A percentile compares a stretch with the other conserved stretches of the same genome.
These are phyloP conservation scores for Pandion haliaetus DNA, from an alignment of 2,113 vertebrate genomes.

Conservation along the genomic window DNA sequence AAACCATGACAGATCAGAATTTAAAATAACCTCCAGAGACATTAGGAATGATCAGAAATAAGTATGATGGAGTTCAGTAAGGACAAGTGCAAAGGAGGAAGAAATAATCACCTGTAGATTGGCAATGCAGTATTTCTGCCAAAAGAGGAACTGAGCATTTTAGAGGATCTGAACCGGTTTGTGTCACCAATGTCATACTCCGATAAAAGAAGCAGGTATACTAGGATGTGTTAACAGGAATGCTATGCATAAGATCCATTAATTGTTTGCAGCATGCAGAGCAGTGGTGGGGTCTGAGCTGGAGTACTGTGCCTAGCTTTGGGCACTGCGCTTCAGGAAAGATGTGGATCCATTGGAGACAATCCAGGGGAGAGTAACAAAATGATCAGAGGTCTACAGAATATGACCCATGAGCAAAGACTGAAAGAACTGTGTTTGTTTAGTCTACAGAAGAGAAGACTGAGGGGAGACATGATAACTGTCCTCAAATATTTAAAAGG, in stretches of 20 bases:
- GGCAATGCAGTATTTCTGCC: neutral
- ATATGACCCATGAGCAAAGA: neutral
- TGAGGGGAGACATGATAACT: conserved; percentile 33
- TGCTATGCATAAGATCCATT: neutral
- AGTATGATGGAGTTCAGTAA: neutral
- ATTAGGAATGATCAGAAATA: neutral
- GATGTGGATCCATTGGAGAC: conserved; percentile 12
- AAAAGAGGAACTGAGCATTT: neutral
- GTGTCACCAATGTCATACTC: neutral
- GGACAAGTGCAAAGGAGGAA: neutral
- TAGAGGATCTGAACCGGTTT: neutral
- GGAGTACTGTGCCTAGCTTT: neutral
- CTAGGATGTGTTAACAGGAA: neutral
- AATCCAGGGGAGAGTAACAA: conserved; percentile 6
- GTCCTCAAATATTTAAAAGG: conserved; percentile 50
- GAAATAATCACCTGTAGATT: neutral
- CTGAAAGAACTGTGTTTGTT: conserved; percentile 48
- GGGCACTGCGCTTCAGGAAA: neutral
- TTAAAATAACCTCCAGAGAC: neutral
- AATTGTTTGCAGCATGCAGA: neutral
- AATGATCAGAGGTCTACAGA: conserved; percentile 32
- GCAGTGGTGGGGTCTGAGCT: neutral
- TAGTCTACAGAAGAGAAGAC: conserved; percentile 47
- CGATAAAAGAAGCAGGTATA: neutral
- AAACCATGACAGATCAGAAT: neutral